A percentile compares a stretch with the other conserved stretches of the same genome.
phyloP scores from a whole-genome alignment of 1,140 invertebrate genomes.

The Amyelois transitella region DNA sequence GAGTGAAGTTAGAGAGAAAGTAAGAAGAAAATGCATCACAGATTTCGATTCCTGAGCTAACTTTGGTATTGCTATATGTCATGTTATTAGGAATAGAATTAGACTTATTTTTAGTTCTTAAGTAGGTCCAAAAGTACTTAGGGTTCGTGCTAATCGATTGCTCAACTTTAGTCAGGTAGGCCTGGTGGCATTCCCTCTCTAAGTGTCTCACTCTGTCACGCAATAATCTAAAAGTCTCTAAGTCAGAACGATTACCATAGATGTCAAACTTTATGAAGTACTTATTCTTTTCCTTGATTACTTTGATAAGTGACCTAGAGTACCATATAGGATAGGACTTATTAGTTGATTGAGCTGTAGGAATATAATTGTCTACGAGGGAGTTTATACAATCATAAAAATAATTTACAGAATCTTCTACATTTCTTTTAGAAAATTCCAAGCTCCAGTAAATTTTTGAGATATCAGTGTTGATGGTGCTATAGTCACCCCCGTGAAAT shows the following conservation, averaged over 20 bases:
- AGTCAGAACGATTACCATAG: constrained; percentile 11
- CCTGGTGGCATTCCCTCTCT: constrained; percentile 4
- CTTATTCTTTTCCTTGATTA: constrained; percentile 14
- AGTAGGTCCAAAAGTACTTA: neutral
- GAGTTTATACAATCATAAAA: constrained; percentile 4
- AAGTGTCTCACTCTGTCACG: constrained; percentile 5
- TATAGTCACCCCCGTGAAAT: constrained; percentile 11
- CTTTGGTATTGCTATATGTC: neutral
- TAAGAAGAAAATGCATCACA: too few species aligned
- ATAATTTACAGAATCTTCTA: constrained; percentile 6
- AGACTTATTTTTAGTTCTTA: neutral
- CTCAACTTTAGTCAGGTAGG: too few species aligned
- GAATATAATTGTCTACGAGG: constrained; percentile 5
- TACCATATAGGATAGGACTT: constrained; percentile 4
- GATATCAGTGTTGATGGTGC: constrained; percentile 5
- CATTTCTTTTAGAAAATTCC: neutral
- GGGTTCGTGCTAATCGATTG: neutral
- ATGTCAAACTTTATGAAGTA: constrained; percentile 10
- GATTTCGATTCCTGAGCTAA: too few species aligned
- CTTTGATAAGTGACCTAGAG: constrained; percentile 2
- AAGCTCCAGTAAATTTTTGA: constrained; percentile 1
- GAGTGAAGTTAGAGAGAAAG: too few species aligned
- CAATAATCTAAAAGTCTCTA: constrained; percentile 7
- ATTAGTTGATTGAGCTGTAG: neutral
- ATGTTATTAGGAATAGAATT: neutral